phyloP scores from a whole-genome alignment of 2,113 vertebrate species.

The Oncorhynchus nerka region DNA sequence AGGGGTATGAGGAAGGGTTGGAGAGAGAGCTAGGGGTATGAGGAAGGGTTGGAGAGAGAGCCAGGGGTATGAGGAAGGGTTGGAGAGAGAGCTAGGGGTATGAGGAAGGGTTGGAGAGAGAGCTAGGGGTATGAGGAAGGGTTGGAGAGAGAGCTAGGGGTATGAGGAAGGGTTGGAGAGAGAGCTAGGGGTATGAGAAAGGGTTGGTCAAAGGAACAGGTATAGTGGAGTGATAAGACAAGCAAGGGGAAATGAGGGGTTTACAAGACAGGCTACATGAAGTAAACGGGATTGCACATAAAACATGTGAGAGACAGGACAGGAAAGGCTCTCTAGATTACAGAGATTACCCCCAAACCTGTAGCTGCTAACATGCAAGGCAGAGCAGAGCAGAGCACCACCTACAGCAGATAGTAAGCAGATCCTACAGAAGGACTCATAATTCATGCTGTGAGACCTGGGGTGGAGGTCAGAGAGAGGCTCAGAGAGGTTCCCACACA shows the following conservation, averaged over 20 bases:
- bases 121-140: too few species aligned
- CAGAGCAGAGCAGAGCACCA: neutral
- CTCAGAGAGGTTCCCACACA: neutral
- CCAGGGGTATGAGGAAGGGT: too few species aligned
- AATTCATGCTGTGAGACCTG: neutral
- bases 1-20: too few species aligned
- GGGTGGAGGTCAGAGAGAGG: neutral
- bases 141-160: too few species aligned
- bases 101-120: too few species aligned
- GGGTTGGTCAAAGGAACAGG: neutral
- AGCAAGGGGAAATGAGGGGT: neutral
- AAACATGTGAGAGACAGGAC: neutral
- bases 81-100: too few species aligned
- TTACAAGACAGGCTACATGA: neutral
- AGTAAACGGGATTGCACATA: neutral
- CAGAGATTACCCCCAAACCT: neutral
- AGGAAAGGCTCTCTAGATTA: slow-evolving; percentile 3
- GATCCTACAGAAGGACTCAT: neutral
- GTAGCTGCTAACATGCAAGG: neutral
- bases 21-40: too few species aligned
- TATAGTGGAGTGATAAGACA: neutral
- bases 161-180: too few species aligned
- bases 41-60: too few species aligned
- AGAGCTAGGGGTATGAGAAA: too few species aligned
- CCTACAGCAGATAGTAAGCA: neutral